Conservation (phyloP, 2,113 vertebrate species). For the Entomyzon cyanotis region DNA sequence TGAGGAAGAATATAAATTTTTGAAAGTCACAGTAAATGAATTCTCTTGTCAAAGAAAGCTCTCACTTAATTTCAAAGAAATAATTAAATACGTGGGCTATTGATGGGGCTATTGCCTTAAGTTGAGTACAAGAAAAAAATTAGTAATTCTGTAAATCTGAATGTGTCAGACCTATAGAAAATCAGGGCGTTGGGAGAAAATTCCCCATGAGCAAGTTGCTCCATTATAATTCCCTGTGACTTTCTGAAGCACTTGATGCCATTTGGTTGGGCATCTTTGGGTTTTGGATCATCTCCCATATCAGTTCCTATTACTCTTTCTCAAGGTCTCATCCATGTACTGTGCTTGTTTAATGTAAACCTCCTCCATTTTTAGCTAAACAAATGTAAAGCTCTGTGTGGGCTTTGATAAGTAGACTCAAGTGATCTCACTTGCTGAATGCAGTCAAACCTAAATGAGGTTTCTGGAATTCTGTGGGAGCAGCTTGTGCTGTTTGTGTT, state of each 20-base stretch:
- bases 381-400: neutral
- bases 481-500: neutral
- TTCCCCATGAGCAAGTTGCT: neutral
- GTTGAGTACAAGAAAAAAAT: neutral
- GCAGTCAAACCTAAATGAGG: neutral
- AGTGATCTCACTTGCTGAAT: neutral
- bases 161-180: neutral
- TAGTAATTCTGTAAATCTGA: neutral
- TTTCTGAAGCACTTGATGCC: neutral
- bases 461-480: neutral
- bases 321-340: neutral
- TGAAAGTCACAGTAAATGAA: neutral
- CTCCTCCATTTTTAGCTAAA: neutral
- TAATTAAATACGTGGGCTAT: neutral
- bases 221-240: neutral
- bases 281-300: neutral
- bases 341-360: neutral
- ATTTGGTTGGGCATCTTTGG: neutral
- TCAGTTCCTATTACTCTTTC: neutral
- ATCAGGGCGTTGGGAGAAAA: neutral
- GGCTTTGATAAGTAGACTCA: neutral
- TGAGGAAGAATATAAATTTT: neutral
- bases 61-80: neutral
- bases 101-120: neutral
- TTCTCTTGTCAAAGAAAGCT: neutral